A percentile compares a stretch with the other conserved stretches of the same genome.
These are phyloP conservation scores for Eretmochelys imbricata DNA, from an alignment of 2,113 vertebrate species.

Conservation along the genomic window DNA sequence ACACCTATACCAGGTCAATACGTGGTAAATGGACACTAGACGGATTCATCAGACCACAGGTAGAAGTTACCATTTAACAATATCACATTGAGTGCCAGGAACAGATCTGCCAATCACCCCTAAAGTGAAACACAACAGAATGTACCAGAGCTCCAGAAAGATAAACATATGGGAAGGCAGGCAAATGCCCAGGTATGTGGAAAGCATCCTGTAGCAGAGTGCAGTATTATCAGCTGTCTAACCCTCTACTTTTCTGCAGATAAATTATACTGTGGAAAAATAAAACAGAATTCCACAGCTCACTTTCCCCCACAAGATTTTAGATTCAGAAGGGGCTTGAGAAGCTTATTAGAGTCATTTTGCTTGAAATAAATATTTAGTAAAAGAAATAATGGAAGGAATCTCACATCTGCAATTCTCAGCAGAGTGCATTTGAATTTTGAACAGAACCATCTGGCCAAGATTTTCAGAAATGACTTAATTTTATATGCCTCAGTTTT, in stretches of 20 bases:
- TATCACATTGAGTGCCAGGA: not conserved
- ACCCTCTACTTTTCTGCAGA: not conserved
- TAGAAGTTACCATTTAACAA: not conserved
- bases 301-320: not conserved
- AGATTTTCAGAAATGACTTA: too few relatives aligned
- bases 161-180: not conserved
- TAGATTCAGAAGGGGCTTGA: not conserved
- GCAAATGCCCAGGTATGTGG: accelerated
- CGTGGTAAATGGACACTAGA: not conserved
- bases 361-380: not conserved
- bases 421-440: not conserved
- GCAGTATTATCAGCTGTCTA: not conserved
- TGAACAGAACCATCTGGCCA: not conserved
- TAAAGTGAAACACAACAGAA: accelerated
- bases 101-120: not conserved
- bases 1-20: too few relatives aligned
- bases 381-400: not conserved
- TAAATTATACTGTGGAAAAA: not conserved
- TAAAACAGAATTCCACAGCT: too few relatives aligned
- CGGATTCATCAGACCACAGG: accelerated
- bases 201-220: not conserved
- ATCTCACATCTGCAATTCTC: not conserved
- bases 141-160: not conserved
- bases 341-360: accelerated
- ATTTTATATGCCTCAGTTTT: too few relatives aligned